Base-by-base conservation (phyloP, 2,113 vertebrate species). In the Pteropus alecto region DNA sequence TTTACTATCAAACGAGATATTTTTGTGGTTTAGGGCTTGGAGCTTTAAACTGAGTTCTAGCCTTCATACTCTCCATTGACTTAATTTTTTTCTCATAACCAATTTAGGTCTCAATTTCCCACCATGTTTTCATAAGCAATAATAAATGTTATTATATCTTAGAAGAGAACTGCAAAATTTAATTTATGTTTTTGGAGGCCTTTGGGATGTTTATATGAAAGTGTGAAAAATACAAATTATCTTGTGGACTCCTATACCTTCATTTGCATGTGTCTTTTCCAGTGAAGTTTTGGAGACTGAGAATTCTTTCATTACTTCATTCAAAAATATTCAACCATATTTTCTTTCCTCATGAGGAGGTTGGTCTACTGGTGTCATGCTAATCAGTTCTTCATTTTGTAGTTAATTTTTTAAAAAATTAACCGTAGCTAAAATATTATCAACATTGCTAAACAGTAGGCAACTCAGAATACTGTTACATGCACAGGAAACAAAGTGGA, bases 171-270 rank as follows among this genome's bases (percentile, higher is more conserved):
- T 1, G 26, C 92, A 87, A 97, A 98, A 97, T 97, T 92, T 92
- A 97, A 95, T 94, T 98, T 90, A 78, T 87, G 76, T 89, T 85
- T 74, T 48, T 48, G 46, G 81, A 88, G 85, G 46, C 65, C 93
- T 96, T 84, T 90, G 87, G 81, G 84, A 79, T 26, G 12, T 97
- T 76, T 81, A 54, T 90, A 81, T 92, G 84, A 76, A 78, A 92
- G 60, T 94, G 92, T 95, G 33, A 51, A 96, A 97, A 96, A 98
- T 97, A 63, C 35, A 78, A 73, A 96, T 97, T 95, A 92, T 68
- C 30, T 6, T 58, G n/a, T 60, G 16, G n/a, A 81, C 7, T 87
- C 43, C n/a, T 43, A 46, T 41, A 48, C 60, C n/a, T 97, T 94
- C 4, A 77, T 92, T 81, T 92, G 70, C 65, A 77, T 65, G 41